phyloP scores from a whole-genome alignment of 2,888 invertebrate genomes.

The Rhingia campestris region DNA sequence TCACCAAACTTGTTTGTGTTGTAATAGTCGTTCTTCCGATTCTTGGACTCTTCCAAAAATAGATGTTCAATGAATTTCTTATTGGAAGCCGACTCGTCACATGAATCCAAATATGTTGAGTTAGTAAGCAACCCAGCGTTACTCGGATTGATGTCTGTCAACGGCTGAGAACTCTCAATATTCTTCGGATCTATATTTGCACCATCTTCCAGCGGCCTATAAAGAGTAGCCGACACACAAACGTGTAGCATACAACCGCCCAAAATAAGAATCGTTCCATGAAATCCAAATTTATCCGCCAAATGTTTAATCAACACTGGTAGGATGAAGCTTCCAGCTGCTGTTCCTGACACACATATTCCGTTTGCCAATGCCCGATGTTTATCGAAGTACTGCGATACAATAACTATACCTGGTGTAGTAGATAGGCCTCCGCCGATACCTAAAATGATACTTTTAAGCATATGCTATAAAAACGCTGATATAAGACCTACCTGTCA shows the following conservation, averaged over 20 bases:
- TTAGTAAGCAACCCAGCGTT: conserved; percentile 81
- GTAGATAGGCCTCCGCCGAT: conserved; percentile 91
- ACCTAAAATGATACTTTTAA: conserved; percentile 82
- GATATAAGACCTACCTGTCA: conserved; percentile 85
- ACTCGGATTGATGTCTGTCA: conserved; percentile 80
- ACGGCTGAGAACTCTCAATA: conserved; percentile 77
- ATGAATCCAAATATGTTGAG: conserved; percentile 82
- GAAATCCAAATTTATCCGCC: conserved; percentile 88
- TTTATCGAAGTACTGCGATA: conserved; percentile 91
- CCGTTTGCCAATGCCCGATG: conserved; percentile 91
- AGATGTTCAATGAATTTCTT: conserved; percentile 82
- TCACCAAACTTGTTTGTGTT: conserved; percentile 76
- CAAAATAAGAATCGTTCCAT: conserved; percentile 88
- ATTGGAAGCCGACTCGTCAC: conserved; percentile 80
- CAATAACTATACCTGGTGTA: conserved; percentile 91
- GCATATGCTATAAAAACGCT: background rate
- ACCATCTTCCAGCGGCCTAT: conserved; percentile 84
- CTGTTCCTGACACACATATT: conserved; percentile 91
- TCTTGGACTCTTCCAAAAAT: conserved; percentile 82
- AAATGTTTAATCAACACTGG: conserved; percentile 89
- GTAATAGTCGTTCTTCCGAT: conserved; percentile 82
- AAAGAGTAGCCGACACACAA: conserved; percentile 88
- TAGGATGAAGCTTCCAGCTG: conserved; percentile 90
- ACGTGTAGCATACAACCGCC: conserved; percentile 90
- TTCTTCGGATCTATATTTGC: conserved; percentile 74